A percentile compares a stretch with the other conserved stretches of the same genome.
Evolutionary conservation across 1,140 invertebrate species (phyloP).

Genomic region (Papilio polyxenes): DNA sequence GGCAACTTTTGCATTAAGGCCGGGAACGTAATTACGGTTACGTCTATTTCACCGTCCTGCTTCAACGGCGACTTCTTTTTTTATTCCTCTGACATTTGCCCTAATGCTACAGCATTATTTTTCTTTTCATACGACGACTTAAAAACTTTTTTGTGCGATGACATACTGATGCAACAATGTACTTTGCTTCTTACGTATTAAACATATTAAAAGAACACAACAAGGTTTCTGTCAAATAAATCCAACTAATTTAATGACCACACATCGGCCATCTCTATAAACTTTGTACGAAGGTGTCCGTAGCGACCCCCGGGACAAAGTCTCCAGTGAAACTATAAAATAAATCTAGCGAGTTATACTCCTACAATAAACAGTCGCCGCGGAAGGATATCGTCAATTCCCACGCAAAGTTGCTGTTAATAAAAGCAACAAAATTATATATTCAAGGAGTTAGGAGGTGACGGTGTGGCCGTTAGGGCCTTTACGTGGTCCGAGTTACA

Average conservation of each 20-base stretch:
- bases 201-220: conserved; percentile 74
- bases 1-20: conserved; percentile 76
- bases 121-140: conserved; percentile 23
- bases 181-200: conserved; percentile 57
- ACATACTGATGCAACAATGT: conserved; percentile 72
- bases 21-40: conserved; percentile 67
- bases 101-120: conserved; percentile 24
- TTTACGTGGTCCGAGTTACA: conserved; percentile 80
- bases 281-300: conserved; percentile 69
- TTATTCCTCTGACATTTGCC: conserved; percentile 50
- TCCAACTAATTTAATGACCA: conserved; percentile 77
- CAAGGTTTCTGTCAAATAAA: conserved; percentile 72
- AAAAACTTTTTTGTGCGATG: neutral
- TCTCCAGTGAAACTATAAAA: conserved; percentile 75
- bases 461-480: conserved; percentile 75
- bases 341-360: conserved; percentile 80
- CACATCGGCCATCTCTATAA: conserved; percentile 74
- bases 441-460: conserved; percentile 79
- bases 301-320: conserved; percentile 70
- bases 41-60: conserved; percentile 61
- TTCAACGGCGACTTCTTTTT: conserved; percentile 50
- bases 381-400: conserved; percentile 78
- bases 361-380: conserved; percentile 76
- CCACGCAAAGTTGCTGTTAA: conserved; percentile 79
- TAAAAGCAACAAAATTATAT: conserved; percentile 81